Base-by-base conservation (phyloP, 1,140 invertebrate species). In the Wiebesia pumilae region DNA sequence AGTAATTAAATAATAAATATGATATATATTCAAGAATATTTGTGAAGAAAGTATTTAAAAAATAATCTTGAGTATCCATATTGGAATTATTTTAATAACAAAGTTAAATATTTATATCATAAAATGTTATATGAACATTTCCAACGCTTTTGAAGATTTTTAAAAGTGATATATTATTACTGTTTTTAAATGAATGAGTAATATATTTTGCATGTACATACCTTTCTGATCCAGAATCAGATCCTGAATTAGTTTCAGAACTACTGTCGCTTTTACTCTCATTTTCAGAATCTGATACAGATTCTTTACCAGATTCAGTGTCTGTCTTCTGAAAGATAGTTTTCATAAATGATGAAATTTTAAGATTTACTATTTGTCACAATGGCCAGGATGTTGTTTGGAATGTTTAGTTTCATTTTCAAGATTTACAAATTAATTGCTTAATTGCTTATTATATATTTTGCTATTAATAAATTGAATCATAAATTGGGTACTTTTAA, bases 231-330 rank as follows among this genome's bases (percentile, higher is more conserved):
- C 94, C 95, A 80, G 95, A 95, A 80, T 94, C 94, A 62, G 94
- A 95, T 71, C 93, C 94, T 21, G 95, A 95, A 83, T 92, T 93
- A 73, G 94, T 95, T 65, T 90, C 93, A 24, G 95, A 95, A 90
- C 95, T 96, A 85, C 95, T 95, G 88, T 95, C 95, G 87, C 94
- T 95, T 88, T 95, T 95, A 93, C 95, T 96, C 81, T 95, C 94
- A 93, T 95, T 96, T 79, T 95, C 94, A 88, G 95, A 96, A 91
- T 95, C 95, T 92, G 95, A 96, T 89, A 94, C 95, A 89, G 95
- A 95, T 93, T 95, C 95, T 92, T 95, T 95, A 87, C 94, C 95
- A 91, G 95, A 96, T 91, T 95, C 95, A 91, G 94, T 94, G 90
- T 95, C 95, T 83, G 94, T 95, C 91, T 95, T 95, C 95, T 96